Evolutionary conservation across 2,888 invertebrate genomes (phyloP), one percentile per base, ranked within the genome.

Genomic region (Dryomyza anilis): DNA sequence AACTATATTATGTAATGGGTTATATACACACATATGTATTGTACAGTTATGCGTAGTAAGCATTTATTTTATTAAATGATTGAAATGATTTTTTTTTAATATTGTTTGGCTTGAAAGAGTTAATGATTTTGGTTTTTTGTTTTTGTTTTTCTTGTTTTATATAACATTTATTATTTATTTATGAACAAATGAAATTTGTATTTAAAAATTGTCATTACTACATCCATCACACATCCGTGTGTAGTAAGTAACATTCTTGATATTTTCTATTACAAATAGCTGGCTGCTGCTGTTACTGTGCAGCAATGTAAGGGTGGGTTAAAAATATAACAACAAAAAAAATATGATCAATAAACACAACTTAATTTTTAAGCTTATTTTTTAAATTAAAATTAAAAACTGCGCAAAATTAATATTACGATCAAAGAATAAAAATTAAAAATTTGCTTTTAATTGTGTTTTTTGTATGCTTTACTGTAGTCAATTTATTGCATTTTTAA

Each of bases 1-100:
- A 56, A 23, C 27, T 58, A 58, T 58, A 57, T 57, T 25, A 57
- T 43, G 25, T 36, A 36, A 12, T 45, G 57, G 57, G 57, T 45
- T 57, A 39, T 57, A 48, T 12, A 48, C 48, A 48, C 6, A 48
- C 23, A 14, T 48, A 48, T 23, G 8, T 50, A 23, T 50, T 8
- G 23, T 50, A 23, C 14, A 23, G 23, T 45, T 7, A 45, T 45
- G 16, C 23, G 23, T 50, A 23, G 23, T 21, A 6, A 19, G 23
- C 14, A 12, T 50, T 50, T 50, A 25, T 25, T 46, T 46, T 46
- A 46, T 46, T 46, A 16, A 46, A 12, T 8, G 25, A 21, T 16
- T 43, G 2, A 14, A 43, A 43, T 16, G 4, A 16, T 43, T 43
- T 43, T 2, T 5, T 50, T 50, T 50, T 50, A 10, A 23, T 23